Evolutionary conservation across 2,888 invertebrate genomes (phyloP), one percentile per base, ranked within the genome.

Genomic region (Drosophila kokeensis): DNA sequence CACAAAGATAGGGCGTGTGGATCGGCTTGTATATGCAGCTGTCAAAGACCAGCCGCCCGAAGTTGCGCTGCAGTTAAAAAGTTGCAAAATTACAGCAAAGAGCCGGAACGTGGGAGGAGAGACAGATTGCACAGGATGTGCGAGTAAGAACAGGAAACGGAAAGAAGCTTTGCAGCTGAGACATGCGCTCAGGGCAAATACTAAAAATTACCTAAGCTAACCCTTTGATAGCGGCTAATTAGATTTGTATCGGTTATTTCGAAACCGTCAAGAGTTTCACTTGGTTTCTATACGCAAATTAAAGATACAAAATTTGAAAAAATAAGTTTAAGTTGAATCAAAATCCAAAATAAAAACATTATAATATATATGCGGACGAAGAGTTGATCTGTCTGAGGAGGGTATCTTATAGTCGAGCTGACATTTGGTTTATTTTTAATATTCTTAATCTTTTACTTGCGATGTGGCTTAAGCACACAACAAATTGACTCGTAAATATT

Each of bases 1-100:
- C 45, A 3, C 34, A 36, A 29, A 67, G 80, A 75, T 79, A 67
- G 70, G 64, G 24, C 50, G 60, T 48, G 57, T 30, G 67, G 29
- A 80, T 76, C 64, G 38, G 42, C 45, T 58, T 78, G 76, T 69
- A 70, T 63, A 87, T 87, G 79, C 89, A 85, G 84, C 89, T 85
- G 84, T 85, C 89, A 85, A 89, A 85, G 84, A 72, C 70, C 83
- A 81, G 81, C 71, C 82, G 75, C 74, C 73, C 74, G 69, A 79
- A 87, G 61, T 82, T 82, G 57, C 70, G 72, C 38, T 72, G 72
- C 81, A 76, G 64, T 71, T 72, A 38, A 65, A 79, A 83, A 84
- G 53, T 79, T 88, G 36, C 69, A 70, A 73, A 71, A 79, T 67
- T 62, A 69, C 70, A 57, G 42, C 67, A 58, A 29, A 54, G 55